Evolutionary conservation across 2,888 invertebrate species (phyloP).

Genomic region (Dasysyrphus albostriatus): DNA sequence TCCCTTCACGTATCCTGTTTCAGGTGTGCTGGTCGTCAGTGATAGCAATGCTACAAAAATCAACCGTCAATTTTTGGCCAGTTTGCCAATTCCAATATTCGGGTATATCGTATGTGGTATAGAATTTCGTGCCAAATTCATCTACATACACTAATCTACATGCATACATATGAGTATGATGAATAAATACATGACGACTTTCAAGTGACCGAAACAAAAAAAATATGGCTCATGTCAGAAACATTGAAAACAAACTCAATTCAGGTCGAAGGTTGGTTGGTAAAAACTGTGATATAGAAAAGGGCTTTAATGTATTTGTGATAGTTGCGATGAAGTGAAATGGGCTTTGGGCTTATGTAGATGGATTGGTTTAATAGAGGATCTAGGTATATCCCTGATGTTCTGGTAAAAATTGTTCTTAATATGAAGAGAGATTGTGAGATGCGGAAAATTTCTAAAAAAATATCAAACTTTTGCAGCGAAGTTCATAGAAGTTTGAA

Average conservation of each 20-base stretch:
- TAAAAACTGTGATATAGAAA: not conserved
- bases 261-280: not conserved
- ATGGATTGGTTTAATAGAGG: not conserved
- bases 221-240: not conserved
- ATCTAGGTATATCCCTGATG: not conserved
- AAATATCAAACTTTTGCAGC: too few relatives aligned
- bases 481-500: too few relatives aligned
- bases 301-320: not conserved
- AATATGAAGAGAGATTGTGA: too few relatives aligned
- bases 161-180: not conserved
- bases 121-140: not conserved
- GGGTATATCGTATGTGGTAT: not conserved
- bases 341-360: not conserved
- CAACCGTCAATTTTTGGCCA: constrained; percentile 57
- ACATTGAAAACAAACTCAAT: constrained; percentile 14
- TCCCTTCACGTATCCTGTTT: not conserved
- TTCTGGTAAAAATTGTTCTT: too few relatives aligned
- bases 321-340: not conserved
- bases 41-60: constrained; percentile 58
- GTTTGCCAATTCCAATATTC: constrained; percentile 48
- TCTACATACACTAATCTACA: not conserved
- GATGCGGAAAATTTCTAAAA: too few relatives aligned
- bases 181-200: not conserved
- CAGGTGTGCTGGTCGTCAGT: not conserved
- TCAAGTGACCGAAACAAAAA: not conserved